A percentile compares a stretch with the other conserved stretches of the same genome.
Conservation (phyloP, 2,888 invertebrate species). For the Crocallis elinguaria region DNA sequence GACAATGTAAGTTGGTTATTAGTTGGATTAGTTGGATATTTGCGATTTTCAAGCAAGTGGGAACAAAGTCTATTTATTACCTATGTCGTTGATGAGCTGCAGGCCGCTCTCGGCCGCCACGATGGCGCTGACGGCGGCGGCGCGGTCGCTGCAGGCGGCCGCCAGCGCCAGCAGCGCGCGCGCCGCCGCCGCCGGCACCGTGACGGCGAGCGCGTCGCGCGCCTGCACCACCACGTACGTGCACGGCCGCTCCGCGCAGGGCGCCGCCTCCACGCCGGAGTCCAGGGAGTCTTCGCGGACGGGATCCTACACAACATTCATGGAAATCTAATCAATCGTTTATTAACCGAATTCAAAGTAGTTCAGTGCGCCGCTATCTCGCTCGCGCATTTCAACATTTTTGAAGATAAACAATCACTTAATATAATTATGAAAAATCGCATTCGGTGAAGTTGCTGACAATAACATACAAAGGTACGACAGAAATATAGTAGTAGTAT, state of each 20-base stretch:
- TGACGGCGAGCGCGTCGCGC: constrained; percentile 87
- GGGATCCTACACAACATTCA: too few relatives aligned
- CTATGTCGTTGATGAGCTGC: constrained; percentile 87
- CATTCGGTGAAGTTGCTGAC: too few relatives aligned
- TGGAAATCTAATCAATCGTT: too few relatives aligned
- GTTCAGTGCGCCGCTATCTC: too few relatives aligned
- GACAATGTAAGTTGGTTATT: too few relatives aligned
- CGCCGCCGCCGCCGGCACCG: constrained; percentile 87
- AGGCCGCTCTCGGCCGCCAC: constrained; percentile 57
- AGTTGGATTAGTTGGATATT: background rate
- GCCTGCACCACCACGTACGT: constrained; percentile 89
- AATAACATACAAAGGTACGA: too few relatives aligned
- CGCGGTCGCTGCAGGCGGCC: constrained; percentile 56
- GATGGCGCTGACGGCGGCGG: constrained; percentile 70
- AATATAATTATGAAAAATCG: too few relatives aligned
- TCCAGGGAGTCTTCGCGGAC: constrained; percentile 78
- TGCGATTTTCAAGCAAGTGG: too few relatives aligned
- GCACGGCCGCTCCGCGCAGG: constrained; percentile 73
- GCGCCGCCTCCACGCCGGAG: constrained; percentile 76
- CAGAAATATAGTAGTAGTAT: too few relatives aligned
- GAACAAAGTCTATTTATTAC: constrained; percentile 50
- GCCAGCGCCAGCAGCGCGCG: constrained; percentile 78
- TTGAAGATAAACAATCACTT: too few relatives aligned
- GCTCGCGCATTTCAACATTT: too few relatives aligned
- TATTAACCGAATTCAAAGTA: too few relatives aligned